phyloP scores from a whole-genome alignment of 2,113 vertebrate species.

The Neodontobutis hainanensis region DNA sequence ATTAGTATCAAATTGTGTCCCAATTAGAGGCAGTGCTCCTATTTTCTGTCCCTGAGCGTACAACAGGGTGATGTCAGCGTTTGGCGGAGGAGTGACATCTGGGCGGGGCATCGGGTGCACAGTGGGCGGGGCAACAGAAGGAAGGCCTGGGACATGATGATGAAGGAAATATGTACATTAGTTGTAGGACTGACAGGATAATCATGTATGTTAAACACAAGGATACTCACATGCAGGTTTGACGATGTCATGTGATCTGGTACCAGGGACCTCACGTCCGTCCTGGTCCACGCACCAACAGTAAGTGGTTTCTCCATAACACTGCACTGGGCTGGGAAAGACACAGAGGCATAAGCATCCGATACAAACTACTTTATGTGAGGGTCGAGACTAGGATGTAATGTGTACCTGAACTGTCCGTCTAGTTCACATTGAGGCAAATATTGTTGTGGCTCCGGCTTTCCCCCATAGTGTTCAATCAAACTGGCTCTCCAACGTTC shows the following conservation, averaged over 20 bases:
- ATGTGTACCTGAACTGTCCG: constrained; percentile 81
- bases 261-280: constrained; percentile 88
- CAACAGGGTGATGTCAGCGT: constrained; percentile 84
- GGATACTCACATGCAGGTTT: constrained; percentile 86
- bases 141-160: constrained; percentile 80
- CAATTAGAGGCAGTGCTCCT: constrained; percentile 88
- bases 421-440: constrained; percentile 86
- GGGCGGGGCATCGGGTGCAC: constrained; percentile 82
- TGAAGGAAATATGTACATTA: neutral
- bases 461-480: constrained; percentile 86
- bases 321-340: constrained; percentile 82
- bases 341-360: neutral
- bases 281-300: constrained; percentile 96
- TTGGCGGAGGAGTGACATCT: constrained; percentile 80
- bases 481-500: constrained; percentile 90
- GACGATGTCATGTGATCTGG: constrained; percentile 83
- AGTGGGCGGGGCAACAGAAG: constrained; percentile 83
- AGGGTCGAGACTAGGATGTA: neutral
- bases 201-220: neutral
- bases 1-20: constrained; percentile 83
- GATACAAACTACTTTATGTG: neutral
- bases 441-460: constrained; percentile 84
- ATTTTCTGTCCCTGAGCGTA: constrained; percentile 98
- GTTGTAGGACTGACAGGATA: neutral
- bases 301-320: constrained; percentile 91